phyloP scores from a whole-genome alignment of 2,113 vertebrate genomes.

The Prolemur simus region DNA sequence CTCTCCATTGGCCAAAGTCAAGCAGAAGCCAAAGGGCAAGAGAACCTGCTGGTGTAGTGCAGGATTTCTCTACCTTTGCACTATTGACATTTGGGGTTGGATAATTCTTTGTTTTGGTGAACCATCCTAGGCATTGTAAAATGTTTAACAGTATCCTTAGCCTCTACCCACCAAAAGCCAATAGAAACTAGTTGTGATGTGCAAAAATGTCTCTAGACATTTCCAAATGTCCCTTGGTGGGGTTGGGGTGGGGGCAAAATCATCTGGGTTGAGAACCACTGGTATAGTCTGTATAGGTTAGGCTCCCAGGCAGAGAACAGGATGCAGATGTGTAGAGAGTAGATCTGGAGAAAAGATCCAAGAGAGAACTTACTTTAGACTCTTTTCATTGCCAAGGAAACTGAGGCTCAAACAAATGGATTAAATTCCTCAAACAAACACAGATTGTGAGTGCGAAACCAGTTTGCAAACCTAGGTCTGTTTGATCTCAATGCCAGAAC shows the following conservation, averaged over 20 bases:
- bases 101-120: background rate
- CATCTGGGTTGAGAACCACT: background rate
- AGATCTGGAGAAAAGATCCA: background rate
- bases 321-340: background rate
- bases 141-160: background rate
- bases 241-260: background rate
- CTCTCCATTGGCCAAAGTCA: background rate
- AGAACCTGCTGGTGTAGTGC: background rate
- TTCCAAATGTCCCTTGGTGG: background rate
- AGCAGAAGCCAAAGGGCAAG: background rate
- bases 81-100: background rate
- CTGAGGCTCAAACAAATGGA: slow-evolving; percentile 34
- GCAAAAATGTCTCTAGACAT: background rate
- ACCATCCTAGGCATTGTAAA: background rate
- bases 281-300: background rate
- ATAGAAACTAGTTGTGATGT: background rate
- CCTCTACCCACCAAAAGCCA: background rate
- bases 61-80: background rate
- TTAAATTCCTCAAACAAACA: background rate
- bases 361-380: background rate
- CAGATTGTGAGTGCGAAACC: slow-evolving; percentile 5
- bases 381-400: slow-evolving; percentile 37
- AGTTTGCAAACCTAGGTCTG: slow-evolving; percentile 52
- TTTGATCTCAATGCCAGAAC: slow-evolving; percentile 48
- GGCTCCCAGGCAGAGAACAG: background rate